phyloP scores from a whole-genome alignment of 2,113 vertebrate species.

The Acrocephalus arundinaceus region DNA sequence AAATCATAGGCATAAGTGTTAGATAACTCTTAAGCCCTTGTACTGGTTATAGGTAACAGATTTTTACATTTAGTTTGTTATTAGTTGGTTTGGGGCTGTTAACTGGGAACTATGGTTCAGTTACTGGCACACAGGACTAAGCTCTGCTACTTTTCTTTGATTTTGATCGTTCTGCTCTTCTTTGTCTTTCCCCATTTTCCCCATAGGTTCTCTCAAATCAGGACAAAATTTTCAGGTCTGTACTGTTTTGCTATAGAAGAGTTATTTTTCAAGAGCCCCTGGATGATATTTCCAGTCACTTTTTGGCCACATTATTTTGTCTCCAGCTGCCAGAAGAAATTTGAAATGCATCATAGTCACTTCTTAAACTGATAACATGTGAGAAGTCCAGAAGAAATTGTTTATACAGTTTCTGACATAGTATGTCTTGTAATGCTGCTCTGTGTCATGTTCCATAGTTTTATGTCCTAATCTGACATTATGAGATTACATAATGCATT shows the following conservation, averaged over 20 bases:
- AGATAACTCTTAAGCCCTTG: neutral
- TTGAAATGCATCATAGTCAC: slow-evolving; percentile 46
- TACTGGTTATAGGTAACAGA: neutral
- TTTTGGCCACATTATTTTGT: slow-evolving; percentile 48
- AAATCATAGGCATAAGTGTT: neutral
- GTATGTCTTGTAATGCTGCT: slow-evolving; percentile 53
- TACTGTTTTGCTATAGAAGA: neutral
- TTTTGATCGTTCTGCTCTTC: neutral
- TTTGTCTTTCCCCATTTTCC: neutral
- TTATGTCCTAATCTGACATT: slow-evolving; percentile 64
- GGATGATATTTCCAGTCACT: slow-evolving; percentile 35
- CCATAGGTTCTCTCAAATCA: neutral
- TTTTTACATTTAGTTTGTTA: neutral
- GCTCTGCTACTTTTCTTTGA: neutral
- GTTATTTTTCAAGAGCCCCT: neutral
- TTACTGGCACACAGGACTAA: neutral
- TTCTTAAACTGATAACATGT: slow-evolving; percentile 56
- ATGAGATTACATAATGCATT: slow-evolving; percentile 63
- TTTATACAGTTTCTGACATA: slow-evolving; percentile 60
- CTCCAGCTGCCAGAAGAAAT: slow-evolving; percentile 55
- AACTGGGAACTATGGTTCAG: neutral
- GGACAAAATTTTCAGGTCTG: neutral
- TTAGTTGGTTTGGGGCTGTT: neutral
- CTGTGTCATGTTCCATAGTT: slow-evolving; percentile 63
- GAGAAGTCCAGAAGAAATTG: slow-evolving; percentile 59